phyloP scores from a whole-genome alignment of 2,113 vertebrate species.

The Brienomyrus longianalis region DNA sequence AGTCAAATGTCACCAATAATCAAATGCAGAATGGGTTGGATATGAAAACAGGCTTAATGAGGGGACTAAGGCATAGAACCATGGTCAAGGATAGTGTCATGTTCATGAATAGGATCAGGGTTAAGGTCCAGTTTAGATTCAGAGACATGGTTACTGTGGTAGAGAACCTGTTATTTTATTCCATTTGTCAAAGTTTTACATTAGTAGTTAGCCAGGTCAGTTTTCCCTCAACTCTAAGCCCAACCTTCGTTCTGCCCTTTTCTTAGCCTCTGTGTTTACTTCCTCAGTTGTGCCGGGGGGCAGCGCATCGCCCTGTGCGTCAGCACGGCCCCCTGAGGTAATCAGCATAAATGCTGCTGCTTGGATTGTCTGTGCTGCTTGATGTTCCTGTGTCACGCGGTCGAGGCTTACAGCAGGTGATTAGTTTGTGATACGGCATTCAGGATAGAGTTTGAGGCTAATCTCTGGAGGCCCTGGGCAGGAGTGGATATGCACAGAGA shows the following conservation, averaged over 20 bases:
- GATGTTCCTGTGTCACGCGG: not conserved
- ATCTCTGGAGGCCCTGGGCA: not conserved
- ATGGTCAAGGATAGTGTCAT: not conserved
- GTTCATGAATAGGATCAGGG: not conserved
- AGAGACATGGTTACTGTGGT: not conserved
- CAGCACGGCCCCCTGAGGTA: not conserved
- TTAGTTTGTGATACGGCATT: not conserved
- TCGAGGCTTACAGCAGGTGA: not conserved
- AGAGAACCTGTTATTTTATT: not conserved
- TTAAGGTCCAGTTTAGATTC: not conserved
- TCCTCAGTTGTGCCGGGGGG: not conserved
- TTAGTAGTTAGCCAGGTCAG: no score
- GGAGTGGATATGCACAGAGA: no score
- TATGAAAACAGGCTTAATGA: not conserved
- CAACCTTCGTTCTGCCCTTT: not conserved
- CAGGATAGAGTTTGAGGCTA: not conserved
- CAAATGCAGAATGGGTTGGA: not conserved
- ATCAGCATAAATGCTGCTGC: not conserved
- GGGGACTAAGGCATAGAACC: not conserved
- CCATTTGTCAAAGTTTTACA: not conserved
- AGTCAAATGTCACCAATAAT: not conserved
- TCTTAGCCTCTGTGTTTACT: not conserved
- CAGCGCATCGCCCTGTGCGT: not conserved
- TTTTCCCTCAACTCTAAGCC: not conserved
- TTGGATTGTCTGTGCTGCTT: not conserved